Percentiles rank a stretch among this genome's conserved stretches.
Conservation (phyloP, 2,888 invertebrate species). For the Oithona nana region DNA sequence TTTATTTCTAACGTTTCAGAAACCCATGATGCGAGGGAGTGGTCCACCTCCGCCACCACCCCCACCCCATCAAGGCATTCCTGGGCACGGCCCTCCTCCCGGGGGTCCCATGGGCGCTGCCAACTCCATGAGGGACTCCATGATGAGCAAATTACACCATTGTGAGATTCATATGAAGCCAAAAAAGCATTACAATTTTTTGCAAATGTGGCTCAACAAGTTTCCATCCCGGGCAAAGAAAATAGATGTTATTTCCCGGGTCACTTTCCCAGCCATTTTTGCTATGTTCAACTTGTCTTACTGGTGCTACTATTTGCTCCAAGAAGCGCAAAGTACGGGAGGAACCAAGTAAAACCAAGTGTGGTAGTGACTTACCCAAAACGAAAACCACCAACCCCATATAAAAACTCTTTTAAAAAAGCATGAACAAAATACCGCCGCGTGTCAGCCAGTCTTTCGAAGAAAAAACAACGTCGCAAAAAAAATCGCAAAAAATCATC, state of each 20-base stretch:
- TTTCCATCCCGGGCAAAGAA: conserved; percentile 85
- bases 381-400: no score
- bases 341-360: no score
- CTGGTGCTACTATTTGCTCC: conserved; percentile 66
- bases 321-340: conserved; percentile 9
- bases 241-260: conserved; percentile 87
- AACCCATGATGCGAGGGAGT: not conserved
- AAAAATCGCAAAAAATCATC: no score
- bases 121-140: no score
- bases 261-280: conserved; percentile 82
- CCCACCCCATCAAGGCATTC: not conserved
- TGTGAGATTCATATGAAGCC: conserved; percentile 77
- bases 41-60: not conserved
- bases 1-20: not conserved
- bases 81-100: not conserved
- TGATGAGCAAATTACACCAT: conserved; percentile 50
- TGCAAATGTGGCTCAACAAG: conserved; percentile 39
- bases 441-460: no score
- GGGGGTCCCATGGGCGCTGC: no score
- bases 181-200: conserved; percentile 31
- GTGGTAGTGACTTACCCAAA: no score
- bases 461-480: no score
- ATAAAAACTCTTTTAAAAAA: no score
- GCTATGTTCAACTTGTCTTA: conserved; percentile 83
- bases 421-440: no score